Evolutionary conservation across 2,113 vertebrate species (phyloP).

Genomic region (Trogon surrucura): DNA sequence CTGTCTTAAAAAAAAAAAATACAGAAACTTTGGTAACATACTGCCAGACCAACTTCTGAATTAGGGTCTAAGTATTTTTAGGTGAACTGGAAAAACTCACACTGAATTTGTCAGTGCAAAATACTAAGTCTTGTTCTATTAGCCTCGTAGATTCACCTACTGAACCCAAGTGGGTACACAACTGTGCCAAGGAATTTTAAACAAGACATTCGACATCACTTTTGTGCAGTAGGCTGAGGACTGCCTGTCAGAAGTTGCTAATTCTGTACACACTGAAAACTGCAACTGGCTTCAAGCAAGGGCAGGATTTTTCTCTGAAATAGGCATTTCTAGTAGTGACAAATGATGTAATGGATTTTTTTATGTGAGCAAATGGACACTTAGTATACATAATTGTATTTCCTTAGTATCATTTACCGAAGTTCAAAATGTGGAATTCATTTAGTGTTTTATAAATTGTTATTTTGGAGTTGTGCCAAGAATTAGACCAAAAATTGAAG

Average conservation of each 20-base stretch:
- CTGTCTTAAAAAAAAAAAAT: neutral
- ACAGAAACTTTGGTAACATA: neutral
- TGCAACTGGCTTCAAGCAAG: neutral
- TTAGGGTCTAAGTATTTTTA: neutral
- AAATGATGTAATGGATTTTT: neutral
- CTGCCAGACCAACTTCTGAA: neutral
- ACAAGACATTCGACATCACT: neutral
- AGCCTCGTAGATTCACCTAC: neutral
- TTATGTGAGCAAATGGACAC: neutral
- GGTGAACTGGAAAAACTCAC: neutral
- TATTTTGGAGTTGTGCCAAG: neutral
- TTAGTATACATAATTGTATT: neutral
- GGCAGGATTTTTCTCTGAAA: neutral
- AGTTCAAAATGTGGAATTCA: neutral
- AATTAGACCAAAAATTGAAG: slow-evolving; percentile 3
- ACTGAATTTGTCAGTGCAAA: neutral
- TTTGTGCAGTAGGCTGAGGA: neutral
- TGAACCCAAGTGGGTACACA: neutral
- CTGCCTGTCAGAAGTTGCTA: neutral
- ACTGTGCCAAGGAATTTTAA: neutral
- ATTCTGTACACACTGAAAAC: neutral
- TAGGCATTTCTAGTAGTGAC: neutral
- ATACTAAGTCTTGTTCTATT: neutral
- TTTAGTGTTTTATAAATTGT: slow-evolving; percentile 13
- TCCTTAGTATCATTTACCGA: neutral